These are phyloP conservation scores for Strigops habroptila DNA, from an alignment of 2,113 vertebrate genomes.

Conservation along the genomic window DNA sequence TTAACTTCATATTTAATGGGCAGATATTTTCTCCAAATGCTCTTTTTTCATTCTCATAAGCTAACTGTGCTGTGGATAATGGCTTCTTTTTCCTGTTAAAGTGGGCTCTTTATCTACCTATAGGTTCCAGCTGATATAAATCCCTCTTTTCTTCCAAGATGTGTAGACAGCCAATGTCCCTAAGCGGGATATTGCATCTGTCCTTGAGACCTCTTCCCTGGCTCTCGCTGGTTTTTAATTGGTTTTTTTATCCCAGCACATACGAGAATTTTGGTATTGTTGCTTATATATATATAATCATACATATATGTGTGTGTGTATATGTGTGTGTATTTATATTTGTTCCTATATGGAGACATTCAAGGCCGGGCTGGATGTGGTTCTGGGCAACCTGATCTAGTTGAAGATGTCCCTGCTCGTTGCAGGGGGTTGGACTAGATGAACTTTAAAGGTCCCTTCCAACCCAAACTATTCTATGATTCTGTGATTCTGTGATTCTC, in stretches of 20 bases:
- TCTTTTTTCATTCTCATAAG: constrained; percentile 54
- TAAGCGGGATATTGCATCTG: neutral
- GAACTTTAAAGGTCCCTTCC: neutral
- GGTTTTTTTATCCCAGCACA: neutral
- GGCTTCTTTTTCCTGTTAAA: constrained; percentile 38
- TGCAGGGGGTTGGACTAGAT: neutral
- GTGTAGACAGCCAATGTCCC: neutral
- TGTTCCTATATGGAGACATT: neutral
- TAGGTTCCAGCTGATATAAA: constrained; percentile 56
- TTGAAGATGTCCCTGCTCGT: neutral
- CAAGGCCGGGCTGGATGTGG: neutral
- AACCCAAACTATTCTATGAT: neutral
- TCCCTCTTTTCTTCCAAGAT: constrained; percentile 5
- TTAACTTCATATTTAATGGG: constrained; percentile 61
- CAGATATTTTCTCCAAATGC: constrained; percentile 63
- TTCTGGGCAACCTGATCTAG: neutral
- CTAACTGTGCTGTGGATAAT: constrained; percentile 48
- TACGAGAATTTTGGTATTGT: neutral
- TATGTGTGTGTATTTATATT: neutral
- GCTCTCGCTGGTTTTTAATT: neutral
- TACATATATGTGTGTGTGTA: neutral
- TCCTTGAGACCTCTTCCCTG: neutral
- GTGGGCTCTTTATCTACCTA: constrained; percentile 40
- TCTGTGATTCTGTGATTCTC: neutral
- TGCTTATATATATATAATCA: neutral